Percentiles rank a stretch among this genome's conserved stretches.
These are phyloP conservation scores for Gobionotothen gibberifrons DNA, from an alignment of 2,797 vertebrate species.

Conservation along the genomic window DNA sequence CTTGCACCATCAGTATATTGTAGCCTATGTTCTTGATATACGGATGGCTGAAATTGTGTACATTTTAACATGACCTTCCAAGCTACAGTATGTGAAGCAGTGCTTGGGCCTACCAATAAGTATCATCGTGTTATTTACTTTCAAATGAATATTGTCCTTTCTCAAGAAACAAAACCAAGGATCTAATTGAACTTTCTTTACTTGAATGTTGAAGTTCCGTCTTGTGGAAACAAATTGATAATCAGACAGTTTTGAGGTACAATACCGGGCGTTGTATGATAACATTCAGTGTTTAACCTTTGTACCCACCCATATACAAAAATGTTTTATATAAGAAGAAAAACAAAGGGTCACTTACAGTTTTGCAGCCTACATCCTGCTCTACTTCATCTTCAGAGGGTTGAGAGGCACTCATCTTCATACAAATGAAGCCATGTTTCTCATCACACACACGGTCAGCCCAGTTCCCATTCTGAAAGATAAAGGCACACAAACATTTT, in stretches of 20 bases:
- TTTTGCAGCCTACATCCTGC: constrained; percentile 13
- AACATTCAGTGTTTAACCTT: neutral
- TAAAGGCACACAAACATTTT: neutral
- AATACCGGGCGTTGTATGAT: neutral
- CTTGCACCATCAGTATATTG: neutral
- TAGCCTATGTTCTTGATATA: neutral
- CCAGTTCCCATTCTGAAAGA: constrained; percentile 22
- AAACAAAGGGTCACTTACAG: constrained; percentile 1
- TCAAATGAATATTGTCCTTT: neutral
- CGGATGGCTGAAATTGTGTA: neutral
- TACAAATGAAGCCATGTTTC: constrained; percentile 86
- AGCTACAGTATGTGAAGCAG: neutral
- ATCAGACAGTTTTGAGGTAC: neutral
- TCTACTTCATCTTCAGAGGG: constrained; percentile 8
- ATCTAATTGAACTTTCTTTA: constrained; percentile 1
- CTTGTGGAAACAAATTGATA: too few relatives aligned
- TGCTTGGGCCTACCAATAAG: neutral
- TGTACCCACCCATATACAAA: neutral
- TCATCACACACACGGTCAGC: constrained; percentile 84
- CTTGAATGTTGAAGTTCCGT: neutral
- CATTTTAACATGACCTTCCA: neutral
- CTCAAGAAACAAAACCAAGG: neutral
- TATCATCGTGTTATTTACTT: neutral
- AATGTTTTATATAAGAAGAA: neutral
- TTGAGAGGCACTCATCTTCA: constrained; percentile 74